Percentiles rank a stretch among this genome's conserved stretches.
These are phyloP conservation scores for Ypsolopha scabrella DNA, from an alignment of 2,888 invertebrate genomes.

Conservation along the genomic window DNA sequence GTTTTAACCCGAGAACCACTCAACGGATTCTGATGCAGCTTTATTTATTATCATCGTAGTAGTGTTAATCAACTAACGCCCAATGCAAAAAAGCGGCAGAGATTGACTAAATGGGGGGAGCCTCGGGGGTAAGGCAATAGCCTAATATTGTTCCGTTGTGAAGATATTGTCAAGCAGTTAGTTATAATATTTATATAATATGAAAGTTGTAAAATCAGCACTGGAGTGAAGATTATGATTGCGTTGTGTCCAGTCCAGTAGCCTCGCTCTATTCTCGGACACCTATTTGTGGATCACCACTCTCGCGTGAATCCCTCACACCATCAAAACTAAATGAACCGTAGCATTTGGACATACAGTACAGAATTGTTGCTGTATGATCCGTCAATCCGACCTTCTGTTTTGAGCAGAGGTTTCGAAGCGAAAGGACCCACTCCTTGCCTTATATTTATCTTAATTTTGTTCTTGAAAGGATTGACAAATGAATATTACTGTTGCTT, in stretches of 20 bases:
- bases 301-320: constrained; percentile 42
- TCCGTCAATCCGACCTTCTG: constrained; percentile 30
- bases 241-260: constrained; percentile 30
- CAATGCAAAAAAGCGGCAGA: no score
- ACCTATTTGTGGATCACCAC: constrained; percentile 62
- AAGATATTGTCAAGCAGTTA: neutral
- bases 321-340: constrained; percentile 35
- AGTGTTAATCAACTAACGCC: no score
- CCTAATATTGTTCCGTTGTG: no score
- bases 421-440: constrained; percentile 59
- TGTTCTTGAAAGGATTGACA: constrained; percentile 52
- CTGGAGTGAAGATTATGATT: constrained; percentile 10
- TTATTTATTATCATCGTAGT: no score
- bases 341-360: constrained; percentile 31
- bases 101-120: no score
- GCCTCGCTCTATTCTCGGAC: constrained; percentile 69
- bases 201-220: neutral
- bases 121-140: no score
- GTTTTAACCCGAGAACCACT: no score
- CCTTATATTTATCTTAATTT: constrained; percentile 65
- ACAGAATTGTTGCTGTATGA: constrained; percentile 22
- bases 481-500: constrained; percentile 45
- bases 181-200: neutral
- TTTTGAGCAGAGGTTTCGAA: constrained; percentile 21
- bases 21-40: no score